Base-by-base conservation (phyloP, 2,888 invertebrate genomes). In the Agapostemon virescens region DNA sequence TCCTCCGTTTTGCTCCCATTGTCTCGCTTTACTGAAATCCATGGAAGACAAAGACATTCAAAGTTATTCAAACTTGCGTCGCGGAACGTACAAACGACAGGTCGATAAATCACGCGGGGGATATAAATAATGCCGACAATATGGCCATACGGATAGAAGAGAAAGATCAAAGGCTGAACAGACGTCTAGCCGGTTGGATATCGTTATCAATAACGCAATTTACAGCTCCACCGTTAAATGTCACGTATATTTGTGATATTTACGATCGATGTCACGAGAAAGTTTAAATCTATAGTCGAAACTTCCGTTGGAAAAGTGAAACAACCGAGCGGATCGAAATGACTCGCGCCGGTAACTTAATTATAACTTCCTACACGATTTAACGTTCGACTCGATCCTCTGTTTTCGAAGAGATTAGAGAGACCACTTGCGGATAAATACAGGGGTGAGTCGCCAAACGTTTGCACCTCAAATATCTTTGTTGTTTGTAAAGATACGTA, bases 201-300 rank as follows among this genome's bases (percentile, higher is more conserved):
- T 98, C 92, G 96, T 97, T 92, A 98, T 98, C 93, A 98, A 98
- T 94, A 99, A 99, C 95, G 98, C 98, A 88, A 98, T 98, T 92
- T 97, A 97, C 94, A 97, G 96, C 95, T 98, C 98, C 94, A 98
- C 97, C 95, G 98, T 98, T 85, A 95, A 97, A 93, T 99, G 98
- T 93, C 98, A 98, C 94, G 94, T 99, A 91, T 98, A 99, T 94
- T 94, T 99, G 91, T 96, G 97, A 91, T 52, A 75, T 64, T 69
- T 74, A 68, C 63, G 33, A 55, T 20, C 49, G 20, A 15, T 36
- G 30, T 11, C 20, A 26, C 58, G 26, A 26, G 55, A 42, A 58
- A 66, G 36, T 36, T 64, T 33, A 20, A 45, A 64, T n/a, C 33
- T 13, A 36, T 33, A 26, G 2, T 20, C 15, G n/a, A 5, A 71